phyloP scores from a whole-genome alignment of 2,113 vertebrate genomes.

The Camelus bactrianus region DNA sequence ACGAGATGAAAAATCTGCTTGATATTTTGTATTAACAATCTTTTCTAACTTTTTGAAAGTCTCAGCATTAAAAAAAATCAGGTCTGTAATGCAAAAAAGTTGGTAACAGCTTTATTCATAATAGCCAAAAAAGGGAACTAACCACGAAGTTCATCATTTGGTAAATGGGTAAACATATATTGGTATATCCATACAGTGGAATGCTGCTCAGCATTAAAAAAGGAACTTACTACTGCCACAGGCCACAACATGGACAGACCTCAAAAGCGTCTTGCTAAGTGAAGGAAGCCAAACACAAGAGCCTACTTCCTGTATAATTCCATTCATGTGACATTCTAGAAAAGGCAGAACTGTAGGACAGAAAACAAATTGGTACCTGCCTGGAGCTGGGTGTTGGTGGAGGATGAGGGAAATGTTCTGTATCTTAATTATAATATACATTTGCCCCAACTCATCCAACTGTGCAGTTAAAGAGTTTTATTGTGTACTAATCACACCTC shows the following conservation, averaged over 20 bases:
- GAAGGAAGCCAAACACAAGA: neutral
- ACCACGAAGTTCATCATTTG: neutral
- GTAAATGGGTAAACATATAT: neutral
- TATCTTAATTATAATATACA: neutral
- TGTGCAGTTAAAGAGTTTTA: neutral
- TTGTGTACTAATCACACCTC: neutral
- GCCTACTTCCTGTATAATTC: neutral
- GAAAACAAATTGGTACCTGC: neutral
- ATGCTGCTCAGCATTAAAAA: neutral
- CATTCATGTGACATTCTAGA: neutral
- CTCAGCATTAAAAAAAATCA: neutral
- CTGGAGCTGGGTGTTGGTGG: neutral
- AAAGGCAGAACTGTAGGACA: neutral
- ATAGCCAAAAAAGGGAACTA: neutral
- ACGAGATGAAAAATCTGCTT: neutral
- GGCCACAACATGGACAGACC: neutral
- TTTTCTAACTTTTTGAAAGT: neutral
- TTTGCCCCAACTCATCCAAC: neutral
- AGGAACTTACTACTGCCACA: neutral
- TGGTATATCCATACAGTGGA: no score
- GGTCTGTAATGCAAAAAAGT: neutral
- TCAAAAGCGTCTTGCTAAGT: neutral
- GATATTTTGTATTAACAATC: neutral
- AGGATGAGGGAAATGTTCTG: neutral
- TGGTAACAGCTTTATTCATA: neutral